These are phyloP conservation scores for Conomelus anceps DNA, from an alignment of 2,888 invertebrate genomes.

Conservation along the genomic window DNA sequence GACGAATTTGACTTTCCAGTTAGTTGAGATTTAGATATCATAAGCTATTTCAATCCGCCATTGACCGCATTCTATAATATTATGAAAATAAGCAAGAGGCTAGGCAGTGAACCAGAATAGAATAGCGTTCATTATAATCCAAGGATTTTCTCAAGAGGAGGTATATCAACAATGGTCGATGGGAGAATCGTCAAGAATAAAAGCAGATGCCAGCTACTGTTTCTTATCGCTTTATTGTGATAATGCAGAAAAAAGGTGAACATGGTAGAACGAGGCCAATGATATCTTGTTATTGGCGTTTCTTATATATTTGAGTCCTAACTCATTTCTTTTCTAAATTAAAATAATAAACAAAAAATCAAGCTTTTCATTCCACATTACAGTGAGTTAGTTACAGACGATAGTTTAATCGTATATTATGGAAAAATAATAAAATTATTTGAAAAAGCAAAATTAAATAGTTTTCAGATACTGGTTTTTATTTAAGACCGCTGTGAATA, in stretches of 20 bases:
- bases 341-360: too few species aligned
- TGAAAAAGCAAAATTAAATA: too few species aligned
- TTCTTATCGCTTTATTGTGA: background rate
- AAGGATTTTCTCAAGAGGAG: background rate
- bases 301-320: too few species aligned
- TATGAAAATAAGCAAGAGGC: background rate
- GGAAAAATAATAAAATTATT: too few species aligned
- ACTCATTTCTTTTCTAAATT: too few species aligned
- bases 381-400: too few species aligned
- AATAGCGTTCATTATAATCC: background rate
- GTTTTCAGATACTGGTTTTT: too few species aligned
- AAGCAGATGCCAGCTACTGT: background rate
- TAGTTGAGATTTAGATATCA: background rate
- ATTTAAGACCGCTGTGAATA: too few species aligned
- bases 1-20: background rate
- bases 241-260: background rate
- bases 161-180: background rate
- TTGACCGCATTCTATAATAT: background rate
- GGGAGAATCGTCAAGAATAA: background rate
- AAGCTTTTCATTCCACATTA: too few species aligned
- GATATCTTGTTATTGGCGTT: too few species aligned
- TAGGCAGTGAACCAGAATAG: background rate
- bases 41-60: background rate
- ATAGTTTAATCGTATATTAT: too few species aligned
- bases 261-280: background rate